phyloP scores from a whole-genome alignment of 1,140 invertebrate species.

The Colletes latitarsis region DNA sequence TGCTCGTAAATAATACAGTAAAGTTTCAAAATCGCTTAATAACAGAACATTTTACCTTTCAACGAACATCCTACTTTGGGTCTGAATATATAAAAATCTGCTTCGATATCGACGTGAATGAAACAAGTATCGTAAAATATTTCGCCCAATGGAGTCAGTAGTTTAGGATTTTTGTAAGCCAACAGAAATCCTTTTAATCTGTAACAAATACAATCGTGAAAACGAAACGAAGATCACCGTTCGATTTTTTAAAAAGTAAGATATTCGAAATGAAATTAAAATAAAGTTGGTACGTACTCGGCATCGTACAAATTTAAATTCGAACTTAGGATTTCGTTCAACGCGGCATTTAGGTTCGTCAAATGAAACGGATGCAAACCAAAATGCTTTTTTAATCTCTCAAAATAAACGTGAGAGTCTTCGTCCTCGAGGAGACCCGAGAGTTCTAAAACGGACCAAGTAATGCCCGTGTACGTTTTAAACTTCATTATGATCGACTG shows the following conservation, averaged over 20 bases:
- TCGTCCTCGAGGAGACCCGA: conserved; percentile 78
- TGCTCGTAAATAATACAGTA: background rate
- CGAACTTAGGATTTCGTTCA: conserved; percentile 69
- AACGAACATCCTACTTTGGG: conserved; percentile 78
- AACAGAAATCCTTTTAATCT: conserved; percentile 84
- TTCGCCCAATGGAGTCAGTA: conserved; percentile 81
- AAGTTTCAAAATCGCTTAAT: background rate
- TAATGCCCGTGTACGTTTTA: conserved; percentile 56
- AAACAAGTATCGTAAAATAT: conserved; percentile 83
- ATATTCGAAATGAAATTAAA: background rate
- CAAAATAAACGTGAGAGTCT: conserved; percentile 82
- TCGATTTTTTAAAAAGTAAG: too few relatives aligned
- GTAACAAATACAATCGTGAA: conserved; percentile 50
- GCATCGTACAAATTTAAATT: conserved; percentile 70
- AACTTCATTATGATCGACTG: conserved; percentile 52
- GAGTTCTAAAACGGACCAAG: conserved; percentile 72
- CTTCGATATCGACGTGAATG: conserved; percentile 84
- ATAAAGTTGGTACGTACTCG: conserved; percentile 63
- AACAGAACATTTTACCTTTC: conserved; percentile 73
- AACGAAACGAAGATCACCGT: background rate
- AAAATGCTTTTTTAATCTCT: conserved; percentile 82
- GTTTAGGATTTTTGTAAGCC: conserved; percentile 84
- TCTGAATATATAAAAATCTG: conserved; percentile 85
- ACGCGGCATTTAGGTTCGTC: conserved; percentile 77
- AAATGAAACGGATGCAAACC: conserved; percentile 84